Percentiles rank a stretch among this genome's conserved stretches.
phyloP scores from a whole-genome alignment of 2,797 vertebrate genomes.

The Borostomias antarcticus region DNA sequence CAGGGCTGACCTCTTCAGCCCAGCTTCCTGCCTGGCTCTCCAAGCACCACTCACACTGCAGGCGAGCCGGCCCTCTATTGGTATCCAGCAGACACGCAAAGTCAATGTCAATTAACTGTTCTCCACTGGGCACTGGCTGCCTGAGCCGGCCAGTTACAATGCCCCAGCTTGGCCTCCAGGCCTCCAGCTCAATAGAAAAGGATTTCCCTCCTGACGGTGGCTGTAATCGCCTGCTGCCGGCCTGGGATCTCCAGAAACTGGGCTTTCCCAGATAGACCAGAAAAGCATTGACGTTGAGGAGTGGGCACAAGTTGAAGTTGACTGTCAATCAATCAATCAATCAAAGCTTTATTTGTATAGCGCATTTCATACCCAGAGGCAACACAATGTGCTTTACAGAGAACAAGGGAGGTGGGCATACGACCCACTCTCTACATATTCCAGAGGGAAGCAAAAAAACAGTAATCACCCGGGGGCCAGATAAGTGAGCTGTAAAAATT shows the following conservation, averaged over 20 bases:
- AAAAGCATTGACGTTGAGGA: no score
- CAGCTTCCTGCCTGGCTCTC: slow-evolving; percentile 57
- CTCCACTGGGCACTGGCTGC: slow-evolving; percentile 36
- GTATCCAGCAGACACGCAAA: slow-evolving; percentile 61
- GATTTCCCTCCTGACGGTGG: slow-evolving; percentile 1
- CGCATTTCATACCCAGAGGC: no score
- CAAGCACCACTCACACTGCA: slow-evolving; percentile 60
- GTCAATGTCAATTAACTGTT: slow-evolving; percentile 70
- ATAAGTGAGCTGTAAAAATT: no score
- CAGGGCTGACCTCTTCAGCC: slow-evolving; percentile 61
- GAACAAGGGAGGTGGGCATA: no score
- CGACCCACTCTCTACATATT: no score
- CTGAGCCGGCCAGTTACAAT: slow-evolving; percentile 12
- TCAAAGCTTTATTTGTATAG: no score
- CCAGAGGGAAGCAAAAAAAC: no score
- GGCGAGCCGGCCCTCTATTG: slow-evolving; percentile 52
- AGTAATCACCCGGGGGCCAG: no score
- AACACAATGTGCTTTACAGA: no score
- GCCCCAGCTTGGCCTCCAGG: not conserved
- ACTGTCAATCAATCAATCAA: no score
- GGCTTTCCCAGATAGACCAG: no score
- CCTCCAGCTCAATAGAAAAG: slow-evolving; percentile 16
- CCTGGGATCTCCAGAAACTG: not conserved
- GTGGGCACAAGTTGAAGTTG: no score
- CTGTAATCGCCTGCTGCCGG: not conserved